phyloP scores from a whole-genome alignment of 2,797 vertebrate genomes.

The Macropus fuliginosus region DNA sequence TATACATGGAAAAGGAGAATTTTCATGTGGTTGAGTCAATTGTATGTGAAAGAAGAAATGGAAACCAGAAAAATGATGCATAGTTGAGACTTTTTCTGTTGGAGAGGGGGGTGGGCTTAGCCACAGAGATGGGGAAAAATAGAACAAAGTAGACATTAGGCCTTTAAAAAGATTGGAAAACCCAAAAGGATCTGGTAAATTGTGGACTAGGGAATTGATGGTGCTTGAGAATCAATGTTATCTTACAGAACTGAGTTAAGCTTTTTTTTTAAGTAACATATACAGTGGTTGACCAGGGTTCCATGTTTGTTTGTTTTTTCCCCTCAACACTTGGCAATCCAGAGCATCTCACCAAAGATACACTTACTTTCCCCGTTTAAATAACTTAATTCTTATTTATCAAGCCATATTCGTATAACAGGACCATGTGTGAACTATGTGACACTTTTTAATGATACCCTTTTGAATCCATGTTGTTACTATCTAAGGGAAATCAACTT shows the following conservation, averaged over 20 bases:
- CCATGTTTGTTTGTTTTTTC: neutral
- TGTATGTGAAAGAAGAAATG: neutral
- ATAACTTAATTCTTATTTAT: conserved; percentile 1
- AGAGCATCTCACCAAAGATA: neutral
- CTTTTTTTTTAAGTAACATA: neutral
- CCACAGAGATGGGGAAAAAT: neutral
- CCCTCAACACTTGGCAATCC: neutral
- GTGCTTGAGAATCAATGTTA: neutral
- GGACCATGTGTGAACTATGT: neutral
- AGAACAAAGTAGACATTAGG: neutral
- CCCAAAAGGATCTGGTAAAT: neutral
- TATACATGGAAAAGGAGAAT: neutral
- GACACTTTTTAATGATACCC: conserved; percentile 19
- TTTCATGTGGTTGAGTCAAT: neutral
- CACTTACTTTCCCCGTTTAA: neutral
- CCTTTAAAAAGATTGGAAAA: neutral
- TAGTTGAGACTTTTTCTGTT: neutral
- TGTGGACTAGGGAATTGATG: neutral
- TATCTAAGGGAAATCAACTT: neutral
- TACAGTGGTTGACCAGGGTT: neutral
- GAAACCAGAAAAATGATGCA: neutral
- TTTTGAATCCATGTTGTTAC: conserved; percentile 19
- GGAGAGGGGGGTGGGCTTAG: neutral
- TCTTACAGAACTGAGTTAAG: neutral
- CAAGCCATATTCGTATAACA: neutral